Conservation (phyloP, 2,113 vertebrate genomes). For the Corythoichthys intestinalis region DNA sequence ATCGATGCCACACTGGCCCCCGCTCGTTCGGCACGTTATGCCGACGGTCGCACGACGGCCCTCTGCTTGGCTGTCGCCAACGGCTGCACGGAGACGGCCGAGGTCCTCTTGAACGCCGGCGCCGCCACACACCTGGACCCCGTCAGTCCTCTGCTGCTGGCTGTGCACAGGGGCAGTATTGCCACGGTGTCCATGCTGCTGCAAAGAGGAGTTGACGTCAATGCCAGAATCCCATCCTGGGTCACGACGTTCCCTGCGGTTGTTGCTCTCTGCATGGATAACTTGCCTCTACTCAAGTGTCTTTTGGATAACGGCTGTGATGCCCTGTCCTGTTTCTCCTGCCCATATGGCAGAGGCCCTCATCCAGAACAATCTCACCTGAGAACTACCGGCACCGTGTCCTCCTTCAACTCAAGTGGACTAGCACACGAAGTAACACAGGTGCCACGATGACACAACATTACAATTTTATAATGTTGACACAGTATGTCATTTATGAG, state of each 20-base stretch:
- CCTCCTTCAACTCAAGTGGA: constrained; percentile 47
- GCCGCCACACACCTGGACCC: constrained; percentile 83
- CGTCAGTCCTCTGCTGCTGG: constrained; percentile 84
- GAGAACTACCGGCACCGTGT: constrained; percentile 22
- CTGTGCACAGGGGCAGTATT: constrained; percentile 80
- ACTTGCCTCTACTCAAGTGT: constrained; percentile 80
- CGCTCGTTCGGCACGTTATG: constrained; percentile 76
- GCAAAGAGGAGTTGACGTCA: constrained; percentile 82
- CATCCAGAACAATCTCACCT: constrained; percentile 66
- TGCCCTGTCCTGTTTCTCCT: constrained; percentile 81
- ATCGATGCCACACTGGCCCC: constrained; percentile 80
- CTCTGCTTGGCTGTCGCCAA: constrained; percentile 85
- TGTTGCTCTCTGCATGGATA: constrained; percentile 83
- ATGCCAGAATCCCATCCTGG: constrained; percentile 76
- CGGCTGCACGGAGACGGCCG: constrained; percentile 74
- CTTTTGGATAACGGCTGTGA: constrained; percentile 86
- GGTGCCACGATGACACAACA: constrained; percentile 36
- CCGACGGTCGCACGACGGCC: constrained; percentile 79
- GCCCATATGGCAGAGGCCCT: constrained; percentile 72
- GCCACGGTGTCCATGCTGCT: constrained; percentile 82
- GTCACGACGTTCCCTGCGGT: constrained; percentile 84
- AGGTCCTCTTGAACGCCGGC: constrained; percentile 81
- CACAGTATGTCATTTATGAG: background rate
- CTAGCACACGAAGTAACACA: constrained; percentile 38
- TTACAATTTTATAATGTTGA: background rate